Evolutionary conservation across 2,113 vertebrate genomes (phyloP).

Genomic region (Python bivittatus): DNA sequence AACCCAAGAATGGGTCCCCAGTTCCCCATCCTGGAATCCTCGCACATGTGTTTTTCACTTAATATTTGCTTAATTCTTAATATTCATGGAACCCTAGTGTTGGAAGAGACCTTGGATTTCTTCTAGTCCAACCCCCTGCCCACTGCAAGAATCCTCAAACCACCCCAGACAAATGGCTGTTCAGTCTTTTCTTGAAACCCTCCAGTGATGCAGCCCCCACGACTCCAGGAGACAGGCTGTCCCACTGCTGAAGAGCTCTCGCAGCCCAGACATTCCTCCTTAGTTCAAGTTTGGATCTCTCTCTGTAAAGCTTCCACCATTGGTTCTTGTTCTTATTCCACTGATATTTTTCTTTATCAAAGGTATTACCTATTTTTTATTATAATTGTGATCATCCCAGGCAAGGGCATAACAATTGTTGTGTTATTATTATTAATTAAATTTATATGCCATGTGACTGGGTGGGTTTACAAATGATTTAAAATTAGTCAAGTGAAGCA

Average conservation of each 20-base stretch:
- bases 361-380: not conserved
- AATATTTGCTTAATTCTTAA: not conserved
- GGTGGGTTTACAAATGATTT: too few relatives aligned
- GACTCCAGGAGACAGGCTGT: not conserved
- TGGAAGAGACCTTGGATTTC: not conserved
- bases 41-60: not conserved
- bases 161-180: too few relatives aligned
- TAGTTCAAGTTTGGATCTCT: too few relatives aligned
- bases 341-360: not conserved
- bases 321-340: not conserved
- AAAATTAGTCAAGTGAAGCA: too few relatives aligned
- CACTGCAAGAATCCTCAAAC: not conserved
- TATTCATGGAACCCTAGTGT: not conserved
- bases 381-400: not conserved
- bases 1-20: not conserved
- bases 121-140: not conserved
- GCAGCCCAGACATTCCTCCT: not conserved
- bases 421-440: too few relatives aligned
- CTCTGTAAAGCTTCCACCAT: not conserved
- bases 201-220: not conserved
- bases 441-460: too few relatives aligned
- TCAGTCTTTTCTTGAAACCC: not conserved
- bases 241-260: not conserved
- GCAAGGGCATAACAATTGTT: too few relatives aligned
- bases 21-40: not conserved